Base-by-base conservation (phyloP, 2,797 vertebrate species). In the Melanotaenia nigrans region DNA sequence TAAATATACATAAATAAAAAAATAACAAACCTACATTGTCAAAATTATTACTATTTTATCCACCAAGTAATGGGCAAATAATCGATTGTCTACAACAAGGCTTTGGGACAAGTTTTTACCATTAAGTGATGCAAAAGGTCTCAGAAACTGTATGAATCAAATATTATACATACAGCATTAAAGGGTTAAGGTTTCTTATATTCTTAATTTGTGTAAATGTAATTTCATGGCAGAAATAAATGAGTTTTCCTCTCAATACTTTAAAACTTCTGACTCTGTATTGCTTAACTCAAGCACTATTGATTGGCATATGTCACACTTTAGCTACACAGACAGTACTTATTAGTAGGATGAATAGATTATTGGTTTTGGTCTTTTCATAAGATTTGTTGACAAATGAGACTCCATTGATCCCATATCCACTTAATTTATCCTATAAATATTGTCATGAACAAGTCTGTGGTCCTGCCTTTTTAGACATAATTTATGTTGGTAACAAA, bases 361-460 rank as follows among this genome's bases (percentile, higher is more conserved):
- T 73, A 72, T 58, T 75, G 53, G 9, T 42, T 81, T 20, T 45
- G 42, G 42, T 45, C 42, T 12, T 13, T 38, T 38, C 12, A 38
- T 38, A 13, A 38, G 36, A 12, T 38, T 18, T 20, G 40, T 16
- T 16, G 42, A 64, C 35, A 24, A 57, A 54, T 71, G 62, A 16
- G 54, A 40, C 62, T 56, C 10, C 25, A 78, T 10, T 36, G 24
- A 74, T 67, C 36, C 1, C 16, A 18, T 45, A 45, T 45, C 5
- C 7, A 5, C 13, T 25, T 24, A 25, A 65, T 40, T 36, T 20
- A 56, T 62, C 55, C 38, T 57, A 24, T 25, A 53, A 53, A 28
- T 51, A 67, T 75, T 58, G 14, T 60, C 28, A 62, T 65, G 57
- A 33, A 40, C 35, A 71, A 25, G 24, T 65, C 49, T 73, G 30